Percentiles rank a stretch among this genome's conserved stretches.
phyloP scores from a whole-genome alignment of 30 jellyfish, hydroid and myxozoan species.

The Aurelia coerulea region DNA sequence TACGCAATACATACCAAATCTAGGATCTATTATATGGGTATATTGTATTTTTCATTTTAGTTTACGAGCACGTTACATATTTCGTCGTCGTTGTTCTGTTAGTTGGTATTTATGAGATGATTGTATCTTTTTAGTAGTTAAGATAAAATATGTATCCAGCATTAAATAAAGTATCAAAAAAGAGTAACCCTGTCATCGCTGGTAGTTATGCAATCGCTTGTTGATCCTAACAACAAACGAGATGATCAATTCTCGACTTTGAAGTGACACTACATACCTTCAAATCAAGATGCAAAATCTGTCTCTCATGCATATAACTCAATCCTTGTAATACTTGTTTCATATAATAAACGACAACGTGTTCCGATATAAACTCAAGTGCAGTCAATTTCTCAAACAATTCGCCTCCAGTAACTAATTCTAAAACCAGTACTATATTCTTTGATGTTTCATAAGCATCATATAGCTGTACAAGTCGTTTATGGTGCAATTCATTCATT shows the following conservation, averaged over 20 bases:
- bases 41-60: too few species aligned
- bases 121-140: too few species aligned
- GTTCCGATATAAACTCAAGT: constrained; percentile 95
- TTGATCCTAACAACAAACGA: too few species aligned
- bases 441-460: constrained; percentile 96
- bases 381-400: constrained; percentile 95
- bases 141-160: too few species aligned
- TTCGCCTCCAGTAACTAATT: constrained; percentile 97
- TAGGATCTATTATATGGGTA: too few species aligned
- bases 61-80: too few species aligned
- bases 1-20: too few species aligned
- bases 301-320: constrained; percentile 92
- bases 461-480: constrained; percentile 89
- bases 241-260: background rate
- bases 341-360: constrained; percentile 98
- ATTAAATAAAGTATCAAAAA: too few species aligned
- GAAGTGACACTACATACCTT: constrained; percentile 68
- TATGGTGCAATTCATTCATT: constrained; percentile 94
- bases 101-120: too few species aligned
- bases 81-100: too few species aligned
- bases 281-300: constrained; percentile 93
- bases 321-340: constrained; percentile 97
- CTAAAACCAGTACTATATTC: constrained; percentile 89
- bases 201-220: too few species aligned
- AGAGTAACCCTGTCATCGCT: too few species aligned